A percentile compares a stretch with the other conserved stretches of the same genome.
These are phyloP conservation scores for Setipinna tenuifilis DNA, from an alignment of 2,797 vertebrate genomes.

Conservation along the genomic window DNA sequence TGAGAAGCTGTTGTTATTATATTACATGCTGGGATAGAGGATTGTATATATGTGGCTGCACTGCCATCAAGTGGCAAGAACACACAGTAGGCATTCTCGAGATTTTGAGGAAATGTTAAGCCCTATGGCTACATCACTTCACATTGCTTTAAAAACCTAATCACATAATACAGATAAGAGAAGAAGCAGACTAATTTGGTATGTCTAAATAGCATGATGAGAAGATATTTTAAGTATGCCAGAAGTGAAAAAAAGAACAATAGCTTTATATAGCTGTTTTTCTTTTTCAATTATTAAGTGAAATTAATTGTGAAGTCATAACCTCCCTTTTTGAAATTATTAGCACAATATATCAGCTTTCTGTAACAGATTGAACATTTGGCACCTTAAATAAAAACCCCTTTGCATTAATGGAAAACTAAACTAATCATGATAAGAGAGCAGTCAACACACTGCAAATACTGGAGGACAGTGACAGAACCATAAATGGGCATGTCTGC, in stretches of 20 bases:
- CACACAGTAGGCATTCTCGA: not conserved
- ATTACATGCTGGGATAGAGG: not conserved
- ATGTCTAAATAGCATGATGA: not conserved
- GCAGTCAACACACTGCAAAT: not conserved
- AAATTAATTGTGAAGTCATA: too few relatives aligned
- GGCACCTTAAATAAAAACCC: too few relatives aligned
- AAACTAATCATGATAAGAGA: not conserved
- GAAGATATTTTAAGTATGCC: too few relatives aligned
- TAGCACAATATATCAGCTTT: too few relatives aligned
- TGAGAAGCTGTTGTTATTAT: not conserved
- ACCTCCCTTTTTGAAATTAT: too few relatives aligned
- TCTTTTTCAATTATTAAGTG: too few relatives aligned
- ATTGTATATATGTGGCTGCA: not conserved
- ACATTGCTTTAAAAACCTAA: not conserved
- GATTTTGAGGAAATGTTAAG: not conserved
- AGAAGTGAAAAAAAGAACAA: too few relatives aligned
- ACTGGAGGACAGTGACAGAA: not conserved
- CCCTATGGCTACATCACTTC: not conserved
- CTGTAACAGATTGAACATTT: too few relatives aligned
- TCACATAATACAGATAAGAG: not conserved
- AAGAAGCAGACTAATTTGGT: not conserved
- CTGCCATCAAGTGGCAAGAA: slow-evolving; percentile 14
- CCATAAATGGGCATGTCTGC: not conserved
- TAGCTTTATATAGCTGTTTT: too few relatives aligned
- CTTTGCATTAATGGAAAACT: too few relatives aligned